Percentiles rank a stretch among this genome's conserved stretches.
Evolutionary conservation across 2,797 vertebrate genomes (phyloP).

Genomic region (Periparus ater): DNA sequence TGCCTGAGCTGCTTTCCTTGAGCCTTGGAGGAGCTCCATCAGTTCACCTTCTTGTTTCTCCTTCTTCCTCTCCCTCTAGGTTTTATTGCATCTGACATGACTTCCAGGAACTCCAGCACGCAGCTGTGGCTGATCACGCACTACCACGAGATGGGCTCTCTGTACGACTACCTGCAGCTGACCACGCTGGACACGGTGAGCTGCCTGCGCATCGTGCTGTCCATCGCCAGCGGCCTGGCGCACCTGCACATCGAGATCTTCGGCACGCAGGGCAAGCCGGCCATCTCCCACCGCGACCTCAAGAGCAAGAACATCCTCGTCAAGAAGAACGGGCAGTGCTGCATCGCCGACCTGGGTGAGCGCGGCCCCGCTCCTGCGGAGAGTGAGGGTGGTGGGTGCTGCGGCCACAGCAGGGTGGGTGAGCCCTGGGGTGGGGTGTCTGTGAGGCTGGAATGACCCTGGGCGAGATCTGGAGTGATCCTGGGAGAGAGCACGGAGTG

Average conservation of each 20-base stretch:
- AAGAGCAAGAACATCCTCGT: slow-evolving; percentile 99
- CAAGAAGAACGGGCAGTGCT: slow-evolving; percentile 96
- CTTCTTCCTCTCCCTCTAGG: slow-evolving; percentile 69
- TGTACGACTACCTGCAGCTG: slow-evolving; percentile 96
- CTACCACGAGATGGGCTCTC: slow-evolving; percentile 95
- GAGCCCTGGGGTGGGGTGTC: no score
- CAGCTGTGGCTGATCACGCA: slow-evolving; percentile 98
- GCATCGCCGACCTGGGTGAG: slow-evolving; percentile 96
- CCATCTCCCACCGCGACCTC: slow-evolving; percentile 93
- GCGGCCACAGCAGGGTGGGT: no score
- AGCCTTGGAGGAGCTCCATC: not conserved
- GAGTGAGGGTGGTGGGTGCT: no score
- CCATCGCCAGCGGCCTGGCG: slow-evolving; percentile 91
- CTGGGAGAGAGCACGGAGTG: no score
- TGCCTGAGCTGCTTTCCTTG: not conserved
- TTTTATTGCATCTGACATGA: slow-evolving; percentile 98
- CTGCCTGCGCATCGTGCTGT: slow-evolving; percentile 93
- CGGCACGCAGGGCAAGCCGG: slow-evolving; percentile 96
- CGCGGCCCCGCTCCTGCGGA: not conserved
- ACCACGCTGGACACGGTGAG: slow-evolving; percentile 89
- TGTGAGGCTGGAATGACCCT: no score
- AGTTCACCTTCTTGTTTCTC: not conserved
- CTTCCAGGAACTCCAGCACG: slow-evolving; percentile 96
- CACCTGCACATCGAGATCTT: slow-evolving; percentile 98
- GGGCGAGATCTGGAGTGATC: no score